Base-by-base conservation (phyloP, 1,140 invertebrate genomes). In the Diplogasteroides magnus region DNA sequence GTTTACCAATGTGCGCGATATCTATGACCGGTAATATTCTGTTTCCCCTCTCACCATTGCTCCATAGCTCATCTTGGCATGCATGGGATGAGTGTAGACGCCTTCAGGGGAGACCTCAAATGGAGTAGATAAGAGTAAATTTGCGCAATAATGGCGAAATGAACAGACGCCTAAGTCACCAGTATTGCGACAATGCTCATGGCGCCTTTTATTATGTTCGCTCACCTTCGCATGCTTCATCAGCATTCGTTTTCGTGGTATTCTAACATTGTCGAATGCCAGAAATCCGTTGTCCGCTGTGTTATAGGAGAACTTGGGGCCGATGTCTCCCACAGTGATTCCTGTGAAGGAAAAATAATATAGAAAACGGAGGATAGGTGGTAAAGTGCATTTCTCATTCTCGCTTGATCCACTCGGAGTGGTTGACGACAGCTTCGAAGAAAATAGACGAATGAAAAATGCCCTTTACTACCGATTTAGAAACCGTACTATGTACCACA, bases 321-420 rank as follows among this genome's bases (percentile, higher is more conserved):
- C 93, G 77, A 96, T 96, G 85, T 96, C 93, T 15, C 94, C 94
- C 66, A 96, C 89, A 79, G 90, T 90, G 62, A 96, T 91, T 86
- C 3, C 92, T 88, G 76, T 48, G 37, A 48, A 87, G 37, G 6
- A 19, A 48, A 48, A 48, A 6, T 48, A 48, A 19, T 48, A 48
- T 48, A 48, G 37, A 11, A 19, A 48, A 48, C 19, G 37, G 19
- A 48, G 37, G 6, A 6, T 48, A 19, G 19, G 19, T 48, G 37
- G n/a, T n/a, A 48, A 48, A 19, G 6, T 19, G 37, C 37, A 11
- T 48, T 48, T 19, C 37, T 48, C 6, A 11, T 6, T 48, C 19
- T 48, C 6, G 37, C 19, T 6, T 48, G 37, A 48, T 48, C n/a
- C n/a, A n/a, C n/a, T n/a, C n/a, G n/a, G n/a, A n/a, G n/a, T n/a